Evolutionary conservation across 2,797 vertebrate species (phyloP).

Genomic region (Macropodus opercularis): DNA sequence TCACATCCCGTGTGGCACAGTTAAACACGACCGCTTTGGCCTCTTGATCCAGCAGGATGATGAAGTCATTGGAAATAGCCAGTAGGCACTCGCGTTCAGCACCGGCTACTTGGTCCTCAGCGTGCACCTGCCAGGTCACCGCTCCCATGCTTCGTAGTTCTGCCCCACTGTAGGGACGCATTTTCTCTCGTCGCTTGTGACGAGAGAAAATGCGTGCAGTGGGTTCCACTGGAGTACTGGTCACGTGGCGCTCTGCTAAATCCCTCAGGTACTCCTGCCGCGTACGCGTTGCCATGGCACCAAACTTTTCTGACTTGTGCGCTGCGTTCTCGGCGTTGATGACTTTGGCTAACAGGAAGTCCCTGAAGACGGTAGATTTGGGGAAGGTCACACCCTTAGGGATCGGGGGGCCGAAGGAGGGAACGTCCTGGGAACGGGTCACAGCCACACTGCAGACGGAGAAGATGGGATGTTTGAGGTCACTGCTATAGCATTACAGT

Average conservation of each 20-base stretch:
- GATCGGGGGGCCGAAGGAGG: constrained; percentile 94
- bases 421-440: constrained; percentile 95
- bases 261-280: constrained; percentile 97
- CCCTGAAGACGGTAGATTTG: constrained; percentile 97
- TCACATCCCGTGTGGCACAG: constrained; percentile 93
- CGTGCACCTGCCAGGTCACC: constrained; percentile 91
- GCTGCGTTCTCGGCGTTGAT: constrained; percentile 98
- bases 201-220: constrained; percentile 94
- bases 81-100: constrained; percentile 92
- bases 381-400: constrained; percentile 96
- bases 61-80: constrained; percentile 93
- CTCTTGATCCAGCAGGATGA: constrained; percentile 92
- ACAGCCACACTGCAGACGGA: constrained; percentile 89
- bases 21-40: constrained; percentile 94
- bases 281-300: constrained; percentile 96
- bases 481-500: not conserved
- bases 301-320: constrained; percentile 97
- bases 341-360: constrained; percentile 96
- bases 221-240: constrained; percentile 92
- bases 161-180: constrained; percentile 89
- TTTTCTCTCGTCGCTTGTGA: constrained; percentile 93
- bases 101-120: constrained; percentile 91
- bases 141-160: constrained; percentile 93
- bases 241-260: constrained; percentile 95
- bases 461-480: constrained; percentile 9